Percentiles rank a stretch among this genome's conserved stretches.
phyloP scores from a whole-genome alignment of 2,113 vertebrate species.

The Pterocles gutturalis region DNA sequence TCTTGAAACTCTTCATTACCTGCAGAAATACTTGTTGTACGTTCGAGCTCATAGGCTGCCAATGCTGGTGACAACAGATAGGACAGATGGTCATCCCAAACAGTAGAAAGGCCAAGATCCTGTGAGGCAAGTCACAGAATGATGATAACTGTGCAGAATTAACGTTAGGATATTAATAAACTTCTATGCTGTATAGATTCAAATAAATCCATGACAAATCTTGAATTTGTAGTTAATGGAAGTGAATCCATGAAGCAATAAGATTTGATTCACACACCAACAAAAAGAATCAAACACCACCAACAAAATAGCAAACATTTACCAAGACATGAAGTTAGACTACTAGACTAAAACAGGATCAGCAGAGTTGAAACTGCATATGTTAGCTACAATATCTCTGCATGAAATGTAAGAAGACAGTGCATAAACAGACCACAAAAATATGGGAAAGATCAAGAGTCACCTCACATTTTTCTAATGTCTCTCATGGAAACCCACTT shows the following conservation, averaged over 20 bases:
- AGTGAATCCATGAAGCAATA: background rate
- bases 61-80: constrained; percentile 94
- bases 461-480: background rate
- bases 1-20: constrained; percentile 98
- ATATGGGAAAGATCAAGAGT: background rate
- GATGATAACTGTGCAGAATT: background rate
- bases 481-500: background rate
- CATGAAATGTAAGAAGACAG: background rate
- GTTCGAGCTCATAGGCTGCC: constrained; percentile 93
- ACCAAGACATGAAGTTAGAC: background rate
- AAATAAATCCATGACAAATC: background rate
- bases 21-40: constrained; percentile 87
- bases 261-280: background rate
- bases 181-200: background rate
- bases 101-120: constrained; percentile 90
- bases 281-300: background rate
- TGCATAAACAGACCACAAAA: background rate
- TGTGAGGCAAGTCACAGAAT: constrained; percentile 46
- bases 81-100: constrained; percentile 96
- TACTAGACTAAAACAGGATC: background rate
- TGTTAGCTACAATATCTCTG: background rate
- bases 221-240: background rate
- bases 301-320: background rate
- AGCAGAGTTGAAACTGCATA: background rate
- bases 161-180: background rate